Percentiles rank a stretch among this genome's conserved stretches.
Evolutionary conservation across 2,113 vertebrate species (phyloP).

Genomic region (Mus pahari): DNA sequence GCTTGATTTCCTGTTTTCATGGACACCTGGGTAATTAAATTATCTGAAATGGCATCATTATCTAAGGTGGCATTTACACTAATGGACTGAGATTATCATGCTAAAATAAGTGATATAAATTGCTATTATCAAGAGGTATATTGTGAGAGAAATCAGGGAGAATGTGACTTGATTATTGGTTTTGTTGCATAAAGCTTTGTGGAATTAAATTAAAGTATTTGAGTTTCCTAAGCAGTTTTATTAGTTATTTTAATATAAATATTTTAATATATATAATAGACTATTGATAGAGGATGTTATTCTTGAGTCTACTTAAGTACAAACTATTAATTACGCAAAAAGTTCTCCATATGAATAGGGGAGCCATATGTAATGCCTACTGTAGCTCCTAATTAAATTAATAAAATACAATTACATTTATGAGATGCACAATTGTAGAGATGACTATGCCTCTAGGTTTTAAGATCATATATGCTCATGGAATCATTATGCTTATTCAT

Average conservation of each 20-base stretch:
- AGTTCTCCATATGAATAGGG: neutral
- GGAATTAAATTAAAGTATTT: neutral
- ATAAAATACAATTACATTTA: neutral
- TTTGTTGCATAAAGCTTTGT: neutral
- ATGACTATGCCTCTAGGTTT: neutral
- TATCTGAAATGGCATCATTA: conserved; percentile 10
- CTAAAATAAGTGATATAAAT: neutral
- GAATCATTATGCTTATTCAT: neutral
- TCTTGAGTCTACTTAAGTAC: neutral
- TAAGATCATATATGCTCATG: neutral
- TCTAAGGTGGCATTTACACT: neutral
- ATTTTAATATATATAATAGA: neutral
- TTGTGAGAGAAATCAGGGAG: neutral
- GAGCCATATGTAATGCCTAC: neutral
- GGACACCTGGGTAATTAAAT: conserved; percentile 50
- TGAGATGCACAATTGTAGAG: neutral
- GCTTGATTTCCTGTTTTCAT: conserved; percentile 37
- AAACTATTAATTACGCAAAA: neutral
- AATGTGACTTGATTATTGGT: neutral
- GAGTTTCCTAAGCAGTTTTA: neutral
- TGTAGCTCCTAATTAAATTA: neutral
- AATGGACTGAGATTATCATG: conserved; percentile 46
- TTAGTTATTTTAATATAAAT: rapidly evolving
- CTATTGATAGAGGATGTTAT: neutral
- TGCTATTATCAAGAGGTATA: neutral